phyloP scores from a whole-genome alignment of 2,888 invertebrate genomes.

The Hymenopus coronatus region DNA sequence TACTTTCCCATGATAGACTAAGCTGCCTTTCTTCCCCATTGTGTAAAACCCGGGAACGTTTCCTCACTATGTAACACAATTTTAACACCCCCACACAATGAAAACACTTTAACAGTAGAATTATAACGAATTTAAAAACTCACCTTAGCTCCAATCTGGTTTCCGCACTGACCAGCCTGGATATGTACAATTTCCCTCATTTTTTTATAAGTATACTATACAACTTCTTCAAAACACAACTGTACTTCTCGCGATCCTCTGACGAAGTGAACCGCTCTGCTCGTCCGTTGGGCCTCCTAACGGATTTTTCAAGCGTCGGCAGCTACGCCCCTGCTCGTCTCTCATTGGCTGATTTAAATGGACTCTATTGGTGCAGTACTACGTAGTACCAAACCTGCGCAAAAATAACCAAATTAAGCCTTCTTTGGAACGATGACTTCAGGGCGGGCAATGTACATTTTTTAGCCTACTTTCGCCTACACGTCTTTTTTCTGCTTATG shows the following conservation, averaged over 20 bases:
- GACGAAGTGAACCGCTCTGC: constrained; percentile 18
- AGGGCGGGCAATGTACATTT: background rate
- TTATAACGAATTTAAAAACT: constrained; percentile 33
- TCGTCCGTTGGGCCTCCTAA: constrained; percentile 12
- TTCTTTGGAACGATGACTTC: background rate
- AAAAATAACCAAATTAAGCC: constrained; percentile 5
- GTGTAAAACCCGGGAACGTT: no score
- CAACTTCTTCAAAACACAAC: background rate
- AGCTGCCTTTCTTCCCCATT: no score
- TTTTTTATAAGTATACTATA: background rate
- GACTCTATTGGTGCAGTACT: background rate
- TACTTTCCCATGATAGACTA: no score
- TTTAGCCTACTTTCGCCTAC: background rate
- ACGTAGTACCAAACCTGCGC: background rate
- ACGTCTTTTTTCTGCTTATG: no score
- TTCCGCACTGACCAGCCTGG: constrained; percentile 88
- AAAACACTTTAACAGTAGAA: no score
- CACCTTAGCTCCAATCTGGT: constrained; percentile 91
- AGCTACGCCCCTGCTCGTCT: constrained; percentile 4
- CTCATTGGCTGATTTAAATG: constrained; percentile 24
- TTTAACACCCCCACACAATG: no score
- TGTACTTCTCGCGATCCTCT: background rate
- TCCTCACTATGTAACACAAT: no score
- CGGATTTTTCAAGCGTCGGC: constrained; percentile 25
- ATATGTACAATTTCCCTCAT: constrained; percentile 93